Percentiles rank a stretch among this genome's conserved stretches.
phyloP scores from a whole-genome alignment of 1,140 invertebrate genomes.

The Leptopilina clavipes region DNA sequence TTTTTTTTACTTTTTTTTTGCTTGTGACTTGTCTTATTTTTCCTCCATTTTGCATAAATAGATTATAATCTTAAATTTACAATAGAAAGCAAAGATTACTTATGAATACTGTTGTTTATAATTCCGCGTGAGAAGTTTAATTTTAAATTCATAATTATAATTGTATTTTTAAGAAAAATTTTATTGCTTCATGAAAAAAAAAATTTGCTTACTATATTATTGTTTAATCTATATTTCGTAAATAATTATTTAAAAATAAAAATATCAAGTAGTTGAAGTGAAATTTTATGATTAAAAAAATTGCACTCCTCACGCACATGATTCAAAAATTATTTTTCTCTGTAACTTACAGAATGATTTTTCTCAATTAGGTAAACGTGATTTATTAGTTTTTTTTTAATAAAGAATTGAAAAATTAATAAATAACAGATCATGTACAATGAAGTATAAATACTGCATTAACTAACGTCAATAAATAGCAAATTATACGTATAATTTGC shows the following conservation, averaged over 20 bases:
- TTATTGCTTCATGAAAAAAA: too few relatives aligned
- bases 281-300: not conserved
- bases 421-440: constrained; percentile 17
- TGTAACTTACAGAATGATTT: not conserved
- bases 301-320: not conserved
- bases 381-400: constrained; percentile 49
- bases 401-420: constrained; percentile 37
- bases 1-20: not conserved
- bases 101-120: too few relatives aligned
- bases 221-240: too few relatives aligned
- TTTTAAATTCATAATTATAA: too few relatives aligned
- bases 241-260: too few relatives aligned
- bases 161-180: too few relatives aligned
- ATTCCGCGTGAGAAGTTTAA: too few relatives aligned
- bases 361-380: constrained; percentile 24
- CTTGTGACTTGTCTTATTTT: not conserved
- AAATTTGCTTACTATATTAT: too few relatives aligned
- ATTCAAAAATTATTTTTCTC: not conserved
- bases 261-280: too few relatives aligned
- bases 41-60: not conserved
- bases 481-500: constrained; percentile 25
- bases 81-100: too few relatives aligned
- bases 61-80: not conserved
- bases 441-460: constrained; percentile 23
- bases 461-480: constrained; percentile 38